Evolutionary conservation across 2,888 invertebrate species (phyloP).

Genomic region (Xylota sylvarum): DNA sequence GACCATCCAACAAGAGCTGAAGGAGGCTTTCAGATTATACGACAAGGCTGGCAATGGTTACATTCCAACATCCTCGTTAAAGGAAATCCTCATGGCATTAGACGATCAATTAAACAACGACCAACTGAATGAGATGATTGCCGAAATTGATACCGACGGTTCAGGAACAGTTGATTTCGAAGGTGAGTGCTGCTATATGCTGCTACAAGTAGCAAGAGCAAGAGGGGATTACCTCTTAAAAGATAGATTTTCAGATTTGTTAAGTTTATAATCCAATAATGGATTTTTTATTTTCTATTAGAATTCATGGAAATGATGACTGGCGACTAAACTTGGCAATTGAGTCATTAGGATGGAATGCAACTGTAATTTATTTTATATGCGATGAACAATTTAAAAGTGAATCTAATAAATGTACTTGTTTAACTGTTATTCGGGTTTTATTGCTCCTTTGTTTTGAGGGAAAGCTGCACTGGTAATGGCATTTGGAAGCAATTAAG

Average conservation of each 20-base stretch:
- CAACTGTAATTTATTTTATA: constrained; percentile 63
- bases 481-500: neutral
- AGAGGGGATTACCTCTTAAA: constrained; percentile 2
- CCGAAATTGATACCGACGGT: constrained; percentile 99
- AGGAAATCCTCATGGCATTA: constrained; percentile 97
- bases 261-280: constrained; percentile 27
- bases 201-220: no score
- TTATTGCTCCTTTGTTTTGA: constrained; percentile 15
- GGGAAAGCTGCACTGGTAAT: neutral
- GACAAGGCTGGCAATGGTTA: constrained; percentile 99
- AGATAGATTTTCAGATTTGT: constrained; percentile 11
- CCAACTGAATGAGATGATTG: constrained; percentile 98
- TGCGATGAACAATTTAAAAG: constrained; percentile 51
- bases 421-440: constrained; percentile 54
- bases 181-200: constrained; percentile 89
- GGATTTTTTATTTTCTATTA: constrained; percentile 84
- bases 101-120: constrained; percentile 98
- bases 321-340: constrained; percentile 89
- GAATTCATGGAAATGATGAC: constrained; percentile 99
- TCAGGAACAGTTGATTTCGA: constrained; percentile 99
- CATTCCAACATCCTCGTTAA: constrained; percentile 96
- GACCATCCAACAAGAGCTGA: constrained; percentile 98
- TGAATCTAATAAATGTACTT: constrained; percentile 70
- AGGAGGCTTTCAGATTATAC: constrained; percentile 99
- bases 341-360: constrained; percentile 34